Base-by-base conservation (phyloP, 2,797 vertebrate species). In the Macropus fuliginosus region DNA sequence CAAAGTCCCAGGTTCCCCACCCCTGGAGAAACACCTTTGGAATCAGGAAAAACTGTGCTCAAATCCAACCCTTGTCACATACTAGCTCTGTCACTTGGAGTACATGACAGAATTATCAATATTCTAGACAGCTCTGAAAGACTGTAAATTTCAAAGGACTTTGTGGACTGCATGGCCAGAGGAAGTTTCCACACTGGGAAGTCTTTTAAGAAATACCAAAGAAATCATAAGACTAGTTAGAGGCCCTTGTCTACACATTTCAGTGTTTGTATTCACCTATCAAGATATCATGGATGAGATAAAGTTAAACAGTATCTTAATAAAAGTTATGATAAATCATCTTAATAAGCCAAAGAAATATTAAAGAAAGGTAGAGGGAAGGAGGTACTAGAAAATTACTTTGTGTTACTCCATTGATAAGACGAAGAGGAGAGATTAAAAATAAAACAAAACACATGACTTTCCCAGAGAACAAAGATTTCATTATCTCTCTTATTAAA, bases 401-500 rank as follows among this genome's bases (percentile, higher is more conserved):
- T 55, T 74, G 46, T 46, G 93, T 93, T 94, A 93, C n/a, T 92
- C 57, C 74, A 62, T 12, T 90, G 93, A 90, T 96, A 96, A 97
- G 96, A 34, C 21, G 52, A 91, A 24, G n/a, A 66, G 90, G 55
- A 94, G 94, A 97, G 55, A 95, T 81, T 91, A 52, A 40, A 89
- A 52, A 90, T 21, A 62, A 56, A 94, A 94, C 90, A 81, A 94
- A 55, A 56, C 55, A 31, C 91, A 52, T 92, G 34, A 91, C 52
- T 59, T 92, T 96, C 95, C 54, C 0, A 97, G 92, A 56, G 94
- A 28, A 94, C 81, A 13, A 95, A 96, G 56, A 94, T 96, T 97
- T 96, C 50, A 94, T 97, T 96, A 95, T 96, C 66, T 97, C 55
- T 97, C 96, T 95, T 96, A 95, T 97, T 95, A 97, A 96, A 96